These are phyloP conservation scores for Hofmannophila pseudospretella DNA, from an alignment of 2,888 invertebrate genomes.

Conservation along the genomic window DNA sequence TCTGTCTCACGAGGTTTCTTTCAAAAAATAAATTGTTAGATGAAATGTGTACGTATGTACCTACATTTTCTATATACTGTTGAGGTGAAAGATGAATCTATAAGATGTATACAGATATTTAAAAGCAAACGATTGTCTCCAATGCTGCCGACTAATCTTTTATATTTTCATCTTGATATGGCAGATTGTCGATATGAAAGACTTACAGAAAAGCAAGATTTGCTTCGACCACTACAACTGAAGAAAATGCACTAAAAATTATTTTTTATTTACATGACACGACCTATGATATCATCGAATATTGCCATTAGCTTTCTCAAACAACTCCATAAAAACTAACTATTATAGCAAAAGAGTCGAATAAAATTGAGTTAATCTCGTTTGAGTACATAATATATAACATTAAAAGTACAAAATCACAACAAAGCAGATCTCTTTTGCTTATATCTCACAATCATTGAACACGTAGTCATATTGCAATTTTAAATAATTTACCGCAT, in stretches of 20 bases:
- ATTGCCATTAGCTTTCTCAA: constrained; percentile 40
- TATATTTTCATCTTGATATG: constrained; percentile 80
- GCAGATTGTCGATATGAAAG: constrained; percentile 83
- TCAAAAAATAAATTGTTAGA: too few species aligned
- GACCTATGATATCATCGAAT: constrained; percentile 39
- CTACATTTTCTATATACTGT: too few species aligned
- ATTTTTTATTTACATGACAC: constrained; percentile 57
- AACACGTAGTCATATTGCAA: constrained; percentile 18
- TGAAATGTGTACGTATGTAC: too few species aligned
- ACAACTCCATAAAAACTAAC: constrained; percentile 42
- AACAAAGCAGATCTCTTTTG: constrained; percentile 66
- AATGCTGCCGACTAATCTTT: constrained; percentile 58
- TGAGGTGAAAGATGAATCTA: too few species aligned
- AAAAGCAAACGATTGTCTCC: constrained; percentile 53
- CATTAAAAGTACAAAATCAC: constrained; percentile 56
- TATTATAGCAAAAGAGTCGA: constrained; percentile 50
- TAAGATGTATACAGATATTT: background rate
- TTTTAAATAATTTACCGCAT: constrained; percentile 1
- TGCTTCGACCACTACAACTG: constrained; percentile 51
- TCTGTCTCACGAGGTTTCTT: constrained; percentile 31
- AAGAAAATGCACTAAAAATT: constrained; percentile 66
- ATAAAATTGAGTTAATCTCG: constrained; percentile 62
- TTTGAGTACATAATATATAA: constrained; percentile 64
- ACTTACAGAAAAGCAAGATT: constrained; percentile 58
- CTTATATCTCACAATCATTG: constrained; percentile 25